These are phyloP conservation scores for Caenorhabditis becei DNA, from an alignment of 2,888 invertebrate genomes.

Conservation along the genomic window DNA sequence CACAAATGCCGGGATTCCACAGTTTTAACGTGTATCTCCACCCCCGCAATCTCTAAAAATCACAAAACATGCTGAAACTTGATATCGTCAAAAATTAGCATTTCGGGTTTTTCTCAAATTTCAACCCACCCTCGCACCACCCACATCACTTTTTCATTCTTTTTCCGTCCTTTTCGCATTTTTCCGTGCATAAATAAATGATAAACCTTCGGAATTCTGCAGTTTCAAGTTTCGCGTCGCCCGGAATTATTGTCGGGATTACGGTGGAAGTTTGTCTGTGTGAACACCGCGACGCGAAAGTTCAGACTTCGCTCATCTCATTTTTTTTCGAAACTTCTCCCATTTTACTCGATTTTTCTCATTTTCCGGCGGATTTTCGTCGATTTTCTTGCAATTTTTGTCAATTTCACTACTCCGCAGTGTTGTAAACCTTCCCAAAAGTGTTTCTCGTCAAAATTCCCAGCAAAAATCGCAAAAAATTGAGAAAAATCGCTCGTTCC, in stretches of 20 bases:
- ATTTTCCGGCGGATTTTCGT: constrained; percentile 7
- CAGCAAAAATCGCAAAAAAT: constrained; percentile 7
- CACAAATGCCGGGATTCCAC: not conserved
- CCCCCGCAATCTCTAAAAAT: not conserved
- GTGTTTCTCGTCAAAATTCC: constrained; percentile 1
- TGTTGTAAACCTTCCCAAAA: constrained; percentile 6
- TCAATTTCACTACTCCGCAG: not conserved
- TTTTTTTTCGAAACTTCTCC: too few relatives aligned
- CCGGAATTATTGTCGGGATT: not conserved
- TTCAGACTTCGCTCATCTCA: constrained; percentile 3
- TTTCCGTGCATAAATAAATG: not conserved
- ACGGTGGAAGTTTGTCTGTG: constrained; percentile 22
- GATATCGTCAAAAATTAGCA: not conserved
- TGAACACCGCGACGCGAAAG: constrained; percentile 19
- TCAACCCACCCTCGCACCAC: constrained; percentile 7
- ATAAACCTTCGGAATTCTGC: not conserved
- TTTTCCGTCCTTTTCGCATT: not conserved
- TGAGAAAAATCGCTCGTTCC: constrained; percentile 9
- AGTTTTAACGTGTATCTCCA: not conserved
- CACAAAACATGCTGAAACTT: not conserved
- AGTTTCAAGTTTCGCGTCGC: constrained; percentile 14
- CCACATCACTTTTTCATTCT: not conserved
- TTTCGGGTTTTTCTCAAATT: constrained; percentile 17
- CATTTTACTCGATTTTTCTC: not conserved
- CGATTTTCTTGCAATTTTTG: not conserved